Conservation (phyloP, 1,140 invertebrate species). For the Tetranychus cinnabarinus region DNA sequence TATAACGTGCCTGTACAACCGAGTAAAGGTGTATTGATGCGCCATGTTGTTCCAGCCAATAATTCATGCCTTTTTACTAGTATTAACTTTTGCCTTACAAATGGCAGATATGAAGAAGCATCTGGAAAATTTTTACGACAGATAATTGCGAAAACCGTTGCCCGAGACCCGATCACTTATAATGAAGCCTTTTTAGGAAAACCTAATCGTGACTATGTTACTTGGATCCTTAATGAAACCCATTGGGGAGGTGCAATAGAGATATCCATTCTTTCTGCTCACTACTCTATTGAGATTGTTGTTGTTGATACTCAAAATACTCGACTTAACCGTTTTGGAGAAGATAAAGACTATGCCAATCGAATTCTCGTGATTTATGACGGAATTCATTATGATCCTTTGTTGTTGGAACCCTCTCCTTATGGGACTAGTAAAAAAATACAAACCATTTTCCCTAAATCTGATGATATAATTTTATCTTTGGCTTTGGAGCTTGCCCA, state of each 20-base stretch:
- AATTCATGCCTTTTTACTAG: slow-evolving; percentile 89
- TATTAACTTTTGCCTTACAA: slow-evolving; percentile 37
- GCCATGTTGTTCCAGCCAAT: slow-evolving; percentile 71
- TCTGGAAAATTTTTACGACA: slow-evolving; percentile 48
- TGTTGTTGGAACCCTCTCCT: slow-evolving; percentile 47
- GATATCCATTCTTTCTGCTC: slow-evolving; percentile 58
- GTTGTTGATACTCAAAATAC: slow-evolving; percentile 74
- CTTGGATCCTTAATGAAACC: slow-evolving; percentile 43
- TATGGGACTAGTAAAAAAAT: slow-evolving; percentile 20
- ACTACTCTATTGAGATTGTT: slow-evolving; percentile 73
- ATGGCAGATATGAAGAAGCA: slow-evolving; percentile 47
- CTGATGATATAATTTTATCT: slow-evolving; percentile 39
- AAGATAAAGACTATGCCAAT: slow-evolving; percentile 59
- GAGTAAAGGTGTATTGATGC: slow-evolving; percentile 47
- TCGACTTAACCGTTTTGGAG: slow-evolving; percentile 75
- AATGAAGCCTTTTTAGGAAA: slow-evolving; percentile 59
- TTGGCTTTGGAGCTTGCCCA: slow-evolving; percentile 57
- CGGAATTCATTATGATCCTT: slow-evolving; percentile 84
- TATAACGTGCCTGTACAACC: background rate
- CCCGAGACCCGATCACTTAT: slow-evolving; percentile 45
- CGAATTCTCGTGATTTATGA: slow-evolving; percentile 72
- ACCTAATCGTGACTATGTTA: slow-evolving; percentile 58
- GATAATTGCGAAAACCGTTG: slow-evolving; percentile 58
- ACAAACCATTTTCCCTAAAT: slow-evolving; percentile 50
- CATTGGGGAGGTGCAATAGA: slow-evolving; percentile 91